Evolutionary conservation across 2,797 vertebrate species (phyloP), one percentile per base, ranked within the genome.

Genomic region (Aulostomus chinensis): DNA sequence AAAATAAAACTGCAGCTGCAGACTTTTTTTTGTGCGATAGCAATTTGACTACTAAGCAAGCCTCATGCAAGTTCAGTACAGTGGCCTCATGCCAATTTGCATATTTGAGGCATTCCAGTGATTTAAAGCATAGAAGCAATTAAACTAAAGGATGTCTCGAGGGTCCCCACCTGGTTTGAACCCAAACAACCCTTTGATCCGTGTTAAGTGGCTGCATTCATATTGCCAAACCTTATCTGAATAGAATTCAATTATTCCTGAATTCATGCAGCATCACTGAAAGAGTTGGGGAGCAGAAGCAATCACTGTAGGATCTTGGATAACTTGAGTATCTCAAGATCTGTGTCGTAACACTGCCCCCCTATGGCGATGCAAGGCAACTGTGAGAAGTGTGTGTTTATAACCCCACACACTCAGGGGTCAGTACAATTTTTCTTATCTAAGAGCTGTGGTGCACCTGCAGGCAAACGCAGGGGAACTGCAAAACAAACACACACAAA

Each of bases 91-190:
- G n/a, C 24, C 16, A 34, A 86, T 88, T 84, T 83, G 69, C 83
- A 90, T 87, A 81, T 87, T 75, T 53, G 59, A 85, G 56, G 59
- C 59, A 76, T 80, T 80, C 34, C 57, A 31, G 54, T 57, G 76
- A 76, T 86, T 86, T 79, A 79, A 66, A 71, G 74, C 71, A 43
- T 8, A 48, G 73, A 78, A 52, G 83, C 85, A 87, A 89, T 90
- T 88, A 88, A 83, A 68, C 55, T 52, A 70, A 78, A 84, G 73
- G 68, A 56, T 59, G 65, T 86, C 78, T 88, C 58, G 56, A 84
- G 87, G 81, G 83, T 61, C 12, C 35, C 78, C 87, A 89, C 87
- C 90, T 89, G 86, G 73, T 71, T 53, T 76, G 63, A 78, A 83
- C 75, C 77, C 68, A 77, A 74, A 83, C 73, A 51, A 35, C 43